These are phyloP conservation scores for Mayetiola destructor DNA, from an alignment of 2,888 invertebrate genomes.

Conservation along the genomic window DNA sequence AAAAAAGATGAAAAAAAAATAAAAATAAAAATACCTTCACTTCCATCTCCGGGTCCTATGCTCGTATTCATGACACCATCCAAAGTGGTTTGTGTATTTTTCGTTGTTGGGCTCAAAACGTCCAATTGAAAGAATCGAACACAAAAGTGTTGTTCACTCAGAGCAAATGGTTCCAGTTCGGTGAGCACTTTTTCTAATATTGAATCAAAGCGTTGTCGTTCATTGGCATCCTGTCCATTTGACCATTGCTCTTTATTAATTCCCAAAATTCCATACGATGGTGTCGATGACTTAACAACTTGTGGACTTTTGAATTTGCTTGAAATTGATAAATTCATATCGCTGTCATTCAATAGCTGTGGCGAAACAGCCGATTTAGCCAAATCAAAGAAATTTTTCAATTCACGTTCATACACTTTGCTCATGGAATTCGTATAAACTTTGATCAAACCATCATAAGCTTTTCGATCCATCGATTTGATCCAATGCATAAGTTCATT, in stretches of 20 bases:
- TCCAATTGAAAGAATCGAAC: conserved; percentile 80
- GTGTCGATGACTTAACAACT: conserved; percentile 23
- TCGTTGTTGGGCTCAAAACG: conserved; percentile 41
- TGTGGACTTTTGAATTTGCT: conserved; percentile 33
- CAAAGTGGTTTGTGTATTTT: conserved; percentile 43
- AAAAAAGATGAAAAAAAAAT: not conserved
- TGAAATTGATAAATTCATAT: conserved; percentile 28
- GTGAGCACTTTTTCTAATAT: conserved; percentile 73
- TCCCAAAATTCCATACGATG: conserved; percentile 40
- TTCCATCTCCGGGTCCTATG: conserved; percentile 22
- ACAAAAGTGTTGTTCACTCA: conserved; percentile 92
- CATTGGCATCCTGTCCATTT: conserved; percentile 44
- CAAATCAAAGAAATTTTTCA: conserved; percentile 61
- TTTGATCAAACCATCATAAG: conserved; percentile 65
- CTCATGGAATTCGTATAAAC: conserved; percentile 72
- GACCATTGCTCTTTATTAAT: conserved; percentile 50
- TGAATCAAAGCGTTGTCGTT: conserved; percentile 46
- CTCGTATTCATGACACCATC: conserved; percentile 33
- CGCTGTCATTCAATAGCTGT: conserved; percentile 34
- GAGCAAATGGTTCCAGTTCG: conserved; percentile 77
- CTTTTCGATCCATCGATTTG: conserved; percentile 69
- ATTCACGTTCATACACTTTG: conserved; percentile 77
- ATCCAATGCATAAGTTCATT: conserved; percentile 86
- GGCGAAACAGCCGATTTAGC: conserved; percentile 30
- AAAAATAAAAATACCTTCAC: conserved; percentile 18